These are phyloP conservation scores for Coregonus suidteri DNA, from an alignment of 2,797 vertebrate genomes.

Conservation along the genomic window DNA sequence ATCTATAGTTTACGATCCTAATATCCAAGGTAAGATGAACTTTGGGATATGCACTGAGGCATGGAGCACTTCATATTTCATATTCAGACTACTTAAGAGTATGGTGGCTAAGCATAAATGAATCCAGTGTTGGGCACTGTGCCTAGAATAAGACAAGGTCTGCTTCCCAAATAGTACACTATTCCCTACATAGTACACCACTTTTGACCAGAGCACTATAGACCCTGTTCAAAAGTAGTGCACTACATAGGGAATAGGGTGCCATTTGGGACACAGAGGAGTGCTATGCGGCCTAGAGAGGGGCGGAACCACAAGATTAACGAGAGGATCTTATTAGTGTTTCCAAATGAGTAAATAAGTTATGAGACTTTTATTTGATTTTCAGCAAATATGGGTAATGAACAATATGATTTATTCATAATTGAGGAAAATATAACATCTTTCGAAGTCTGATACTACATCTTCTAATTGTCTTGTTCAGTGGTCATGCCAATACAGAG, in stretches of 20 bases:
- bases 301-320: slow-evolving; percentile 32
- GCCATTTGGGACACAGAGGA: not conserved
- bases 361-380: slow-evolving; percentile 50
- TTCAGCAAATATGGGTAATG: slow-evolving; percentile 56
- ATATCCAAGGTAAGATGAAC: not conserved
- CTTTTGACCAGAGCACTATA: not conserved
- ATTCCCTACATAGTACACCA: not conserved
- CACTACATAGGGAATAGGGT: not conserved
- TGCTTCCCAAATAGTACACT: not conserved
- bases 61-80: slow-evolving; percentile 46
- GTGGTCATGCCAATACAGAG: slow-evolving; percentile 7
- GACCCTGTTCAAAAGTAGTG: not conserved
- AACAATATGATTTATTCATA: slow-evolving; percentile 50
- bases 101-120: not conserved
- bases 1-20: not conserved
- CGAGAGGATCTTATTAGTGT: slow-evolving; percentile 34
- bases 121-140: not conserved
- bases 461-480: slow-evolving; percentile 25
- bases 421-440: slow-evolving; percentile 18
- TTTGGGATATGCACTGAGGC: slow-evolving; percentile 21
- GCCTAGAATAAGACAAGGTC: not conserved
- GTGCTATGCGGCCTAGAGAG: not conserved
- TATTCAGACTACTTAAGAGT: slow-evolving; percentile 32
- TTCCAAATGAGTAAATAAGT: slow-evolving; percentile 35
- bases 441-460: slow-evolving; percentile 26